These are phyloP conservation scores for Manduca sexta DNA, from an alignment of 1,140 invertebrate species.

Conservation along the genomic window DNA sequence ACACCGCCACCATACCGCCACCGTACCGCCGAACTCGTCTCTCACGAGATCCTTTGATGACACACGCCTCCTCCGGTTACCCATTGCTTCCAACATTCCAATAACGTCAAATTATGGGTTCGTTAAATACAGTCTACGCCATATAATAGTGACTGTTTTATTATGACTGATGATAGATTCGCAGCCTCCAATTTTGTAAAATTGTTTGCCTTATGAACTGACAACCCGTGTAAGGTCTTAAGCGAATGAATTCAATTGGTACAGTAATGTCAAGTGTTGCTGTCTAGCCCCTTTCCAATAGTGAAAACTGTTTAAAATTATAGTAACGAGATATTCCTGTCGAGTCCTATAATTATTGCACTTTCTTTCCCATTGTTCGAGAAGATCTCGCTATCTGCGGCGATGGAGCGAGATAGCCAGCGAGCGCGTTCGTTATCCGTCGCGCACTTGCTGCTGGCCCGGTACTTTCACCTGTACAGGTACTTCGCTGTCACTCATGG, in stretches of 20 bases:
- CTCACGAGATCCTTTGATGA: not conserved
- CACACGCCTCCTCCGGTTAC: slow-evolving; percentile 3
- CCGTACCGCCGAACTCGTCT: not conserved
- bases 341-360: slow-evolving; percentile 53
- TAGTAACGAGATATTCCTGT: slow-evolving; percentile 31
- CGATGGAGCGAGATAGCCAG: slow-evolving; percentile 1
- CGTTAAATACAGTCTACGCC: too few relatives aligned
- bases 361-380: slow-evolving; percentile 66
- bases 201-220: too few relatives aligned
- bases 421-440: slow-evolving; percentile 13
- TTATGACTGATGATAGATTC: too few relatives aligned
- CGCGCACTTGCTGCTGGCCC: slow-evolving; percentile 31
- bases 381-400: slow-evolving; percentile 59
- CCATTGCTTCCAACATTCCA: too few relatives aligned
- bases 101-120: too few relatives aligned
- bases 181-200: too few relatives aligned
- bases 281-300: too few relatives aligned
- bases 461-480: slow-evolving; percentile 51
- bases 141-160: too few relatives aligned
- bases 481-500: slow-evolving; percentile 30
- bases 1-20: not conserved
- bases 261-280: too few relatives aligned
- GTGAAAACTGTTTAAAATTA: too few relatives aligned
- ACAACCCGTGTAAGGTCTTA: too few relatives aligned
- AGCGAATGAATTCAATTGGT: too few relatives aligned